Percentiles rank a stretch among this genome's conserved stretches.
These are phyloP conservation scores for Amphiprion ocellaris DNA, from an alignment of 2,113 vertebrate species.

Conservation along the genomic window DNA sequence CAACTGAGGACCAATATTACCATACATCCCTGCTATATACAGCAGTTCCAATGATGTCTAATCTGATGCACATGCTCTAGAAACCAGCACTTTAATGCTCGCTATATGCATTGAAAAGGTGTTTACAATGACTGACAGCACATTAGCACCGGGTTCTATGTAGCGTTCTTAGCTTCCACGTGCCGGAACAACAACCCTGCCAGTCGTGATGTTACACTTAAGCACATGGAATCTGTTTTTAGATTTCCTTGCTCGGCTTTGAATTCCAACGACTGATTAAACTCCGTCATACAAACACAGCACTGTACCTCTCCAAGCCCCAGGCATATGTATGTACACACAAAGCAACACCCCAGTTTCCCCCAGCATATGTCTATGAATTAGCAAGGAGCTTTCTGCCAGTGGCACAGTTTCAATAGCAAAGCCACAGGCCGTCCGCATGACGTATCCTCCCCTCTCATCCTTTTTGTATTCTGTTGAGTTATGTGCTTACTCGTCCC, in stretches of 20 bases:
- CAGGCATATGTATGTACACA: constrained; percentile 10
- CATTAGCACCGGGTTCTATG: neutral
- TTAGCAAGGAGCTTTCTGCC: constrained; percentile 45
- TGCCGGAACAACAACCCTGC: neutral
- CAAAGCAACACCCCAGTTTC: constrained; percentile 23
- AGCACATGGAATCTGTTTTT: constrained; percentile 18
- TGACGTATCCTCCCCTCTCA: constrained; percentile 35
- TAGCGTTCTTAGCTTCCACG: neutral
- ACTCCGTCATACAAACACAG: constrained; percentile 6
- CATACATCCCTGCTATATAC: too few relatives aligned
- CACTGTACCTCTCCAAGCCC: neutral
- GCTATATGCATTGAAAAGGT: too few relatives aligned
- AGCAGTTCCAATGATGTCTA: too few relatives aligned
- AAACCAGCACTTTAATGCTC: too few relatives aligned
- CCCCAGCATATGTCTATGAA: constrained; percentile 45
- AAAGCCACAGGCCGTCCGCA: constrained; percentile 21
- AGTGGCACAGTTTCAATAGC: constrained; percentile 44
- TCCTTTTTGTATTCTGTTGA: constrained; percentile 51
- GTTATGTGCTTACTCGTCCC: constrained; percentile 59
- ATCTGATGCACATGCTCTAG: too few relatives aligned
- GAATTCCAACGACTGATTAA: neutral
- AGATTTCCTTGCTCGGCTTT: neutral
- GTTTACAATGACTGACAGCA: neutral
- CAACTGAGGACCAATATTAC: too few relatives aligned
- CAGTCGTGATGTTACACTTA: neutral